Conservation (phyloP, 1,140 invertebrate species). For the Lerema accius region DNA sequence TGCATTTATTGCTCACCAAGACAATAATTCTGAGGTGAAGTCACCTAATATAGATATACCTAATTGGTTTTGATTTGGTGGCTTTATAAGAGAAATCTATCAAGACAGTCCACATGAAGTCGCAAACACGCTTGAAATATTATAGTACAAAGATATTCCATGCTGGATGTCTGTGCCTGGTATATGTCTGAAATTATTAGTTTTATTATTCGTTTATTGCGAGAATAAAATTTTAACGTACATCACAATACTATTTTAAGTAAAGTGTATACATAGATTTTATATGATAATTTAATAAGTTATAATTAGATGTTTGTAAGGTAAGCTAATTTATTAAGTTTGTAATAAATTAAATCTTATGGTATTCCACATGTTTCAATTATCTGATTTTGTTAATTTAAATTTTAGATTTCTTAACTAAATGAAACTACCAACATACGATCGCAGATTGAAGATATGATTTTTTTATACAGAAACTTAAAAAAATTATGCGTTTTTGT, state of each 20-base stretch:
- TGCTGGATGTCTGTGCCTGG: background rate
- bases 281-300: background rate
- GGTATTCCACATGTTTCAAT: background rate
- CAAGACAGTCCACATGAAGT: background rate
- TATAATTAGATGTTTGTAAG: background rate
- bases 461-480: no score
- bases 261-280: background rate
- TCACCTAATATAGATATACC: background rate
- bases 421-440: no score
- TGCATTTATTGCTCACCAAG: slow-evolving; percentile 2
- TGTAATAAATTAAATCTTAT: background rate
- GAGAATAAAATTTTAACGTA: background rate
- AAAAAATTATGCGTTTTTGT: no score
- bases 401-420: background rate
- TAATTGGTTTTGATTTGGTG: background rate
- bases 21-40: background rate
- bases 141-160: background rate
- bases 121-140: background rate
- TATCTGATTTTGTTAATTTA: no score
- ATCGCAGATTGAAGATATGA: no score
- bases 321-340: background rate
- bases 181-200: background rate
- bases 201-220: background rate
- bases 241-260: background rate
- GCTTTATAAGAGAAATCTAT: background rate